Base-by-base conservation (phyloP, 2,888 invertebrate genomes). In the Ephialtes manifestator region DNA sequence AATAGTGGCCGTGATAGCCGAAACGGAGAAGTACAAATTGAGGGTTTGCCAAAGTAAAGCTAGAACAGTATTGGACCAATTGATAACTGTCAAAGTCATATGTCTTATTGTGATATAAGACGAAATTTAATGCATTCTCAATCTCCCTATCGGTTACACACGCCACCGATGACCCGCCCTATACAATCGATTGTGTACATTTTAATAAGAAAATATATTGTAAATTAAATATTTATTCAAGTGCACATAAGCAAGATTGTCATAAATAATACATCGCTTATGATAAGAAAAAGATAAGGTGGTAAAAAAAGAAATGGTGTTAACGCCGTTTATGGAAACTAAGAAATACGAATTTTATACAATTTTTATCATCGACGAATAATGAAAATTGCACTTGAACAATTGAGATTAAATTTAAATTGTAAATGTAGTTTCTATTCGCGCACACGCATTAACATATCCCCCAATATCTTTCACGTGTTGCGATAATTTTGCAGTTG, bases 181-280 rank as follows among this genome's bases (percentile, higher is more conserved):
- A 51, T 70, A 51, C 15, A 43, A 76, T 67, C 77, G 65, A 63
- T 63, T 35, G 63, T 65, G 39, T 77, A 77, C 53, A 74, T 77
- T 81, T 81, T 77, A 55, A 82, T 84, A 77, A 67, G 46, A 84
- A 24, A 77, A 72, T 51, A 77, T 81, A 81, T 71, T 77, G 71
- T 77, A 81, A 81, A 84, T 77, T 67, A 58, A 55, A 72, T 75
- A 76, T 55, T 72, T 71, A 70, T 71, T 35, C 31, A 68, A 24
- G 28, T 70, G 31, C 51, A 51, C 43, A 65, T 35, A 24, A 60
- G 11, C 28, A 28, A 48, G 24, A 48, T 74, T 68, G 24, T 58
- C 68, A 39, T 43, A 7, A 58, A 43, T 15, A 72, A 72, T 72
- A n/a, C 20, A 72, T 65, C 53, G 24, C 53, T 80, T 51, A 53